Base-by-base conservation (phyloP, 2,113 vertebrate genomes). In the Blennius ocellaris region DNA sequence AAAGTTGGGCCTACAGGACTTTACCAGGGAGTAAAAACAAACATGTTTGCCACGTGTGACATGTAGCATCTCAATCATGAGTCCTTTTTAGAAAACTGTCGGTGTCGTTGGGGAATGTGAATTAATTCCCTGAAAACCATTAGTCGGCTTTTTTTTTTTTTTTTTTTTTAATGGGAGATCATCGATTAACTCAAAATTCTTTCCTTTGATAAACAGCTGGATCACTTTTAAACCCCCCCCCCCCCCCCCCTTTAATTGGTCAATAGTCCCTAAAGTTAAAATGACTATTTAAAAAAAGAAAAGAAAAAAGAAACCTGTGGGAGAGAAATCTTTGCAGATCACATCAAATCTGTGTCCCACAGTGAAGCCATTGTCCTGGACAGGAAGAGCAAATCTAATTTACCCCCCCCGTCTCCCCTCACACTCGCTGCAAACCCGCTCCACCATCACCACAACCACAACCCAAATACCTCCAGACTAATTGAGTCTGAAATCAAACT, bases 401-500 rank as follows among this genome's bases (percentile, higher is more conserved):
- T 75, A 80, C 75, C 45, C 70, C 45, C 70, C 73, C 64, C 52
- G n/a, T 40, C n/a, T 10, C 44, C 8, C 56, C 52, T 37, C 39
- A 30, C 3, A 21, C 10, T 5, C 38, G 45, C 47, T 1, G 21
- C 21, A 30, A 30, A 30, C 16, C 50, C 56, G 6, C 52, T 61
- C 6, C 61, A 68, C 9, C 65, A 49, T 50, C 61, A 64, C 53
- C 62, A 50, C 15, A 78, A 74, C 11, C 65, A 53, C 45, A 67
- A 64, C 76, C 71, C 71, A 77, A 87, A 89, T 90, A 81, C 84
- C 85, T 82, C 69, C 53, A 76, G 80, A 70, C 83, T 90, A 90
- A 92, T 87, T 87, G 72, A 53, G 78, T 86, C 83, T 87, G 84
- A 90, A 89, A 91, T 87, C 66, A 88, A 87, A 87, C 78, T 83